These are phyloP conservation scores for Dicycla oo DNA, from an alignment of 2,888 invertebrate species.

Conservation along the genomic window DNA sequence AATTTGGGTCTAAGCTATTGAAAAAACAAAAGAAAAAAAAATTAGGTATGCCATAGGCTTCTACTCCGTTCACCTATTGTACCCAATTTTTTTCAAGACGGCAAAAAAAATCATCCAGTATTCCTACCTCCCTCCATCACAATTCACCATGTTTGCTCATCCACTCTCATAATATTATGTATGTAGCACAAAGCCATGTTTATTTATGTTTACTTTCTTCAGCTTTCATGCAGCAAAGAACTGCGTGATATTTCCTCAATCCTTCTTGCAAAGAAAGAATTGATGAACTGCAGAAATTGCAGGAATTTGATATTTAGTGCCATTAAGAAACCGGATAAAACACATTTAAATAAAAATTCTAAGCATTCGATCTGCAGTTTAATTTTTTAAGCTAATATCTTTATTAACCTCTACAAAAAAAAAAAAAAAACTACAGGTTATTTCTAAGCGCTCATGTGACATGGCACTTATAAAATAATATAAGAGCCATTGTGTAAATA, in stretches of 20 bases:
- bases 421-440: not conserved
- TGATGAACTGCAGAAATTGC: not conserved
- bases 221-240: slow-evolving; percentile 29
- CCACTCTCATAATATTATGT: slow-evolving; percentile 16
- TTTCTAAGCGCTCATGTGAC: not conserved
- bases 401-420: not conserved
- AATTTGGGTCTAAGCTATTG: no score
- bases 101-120: no score
- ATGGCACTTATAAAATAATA: not conserved
- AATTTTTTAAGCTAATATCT: not conserved
- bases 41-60: no score
- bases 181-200: slow-evolving; percentile 21
- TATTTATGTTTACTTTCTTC: slow-evolving; percentile 51
- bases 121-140: not conserved
- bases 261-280: not conserved
- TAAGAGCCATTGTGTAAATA: not conserved
- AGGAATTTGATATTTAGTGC: slow-evolving; percentile 13
- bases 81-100: no score
- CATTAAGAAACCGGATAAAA: not conserved
- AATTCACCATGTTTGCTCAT: slow-evolving; percentile 26
- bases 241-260: slow-evolving; percentile 20
- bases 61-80: no score
- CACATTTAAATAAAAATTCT: slow-evolving; percentile 4
- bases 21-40: no score
- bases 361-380: not conserved